phyloP scores from a whole-genome alignment of 2,888 invertebrate species.

The Drosophila fungiperda region DNA sequence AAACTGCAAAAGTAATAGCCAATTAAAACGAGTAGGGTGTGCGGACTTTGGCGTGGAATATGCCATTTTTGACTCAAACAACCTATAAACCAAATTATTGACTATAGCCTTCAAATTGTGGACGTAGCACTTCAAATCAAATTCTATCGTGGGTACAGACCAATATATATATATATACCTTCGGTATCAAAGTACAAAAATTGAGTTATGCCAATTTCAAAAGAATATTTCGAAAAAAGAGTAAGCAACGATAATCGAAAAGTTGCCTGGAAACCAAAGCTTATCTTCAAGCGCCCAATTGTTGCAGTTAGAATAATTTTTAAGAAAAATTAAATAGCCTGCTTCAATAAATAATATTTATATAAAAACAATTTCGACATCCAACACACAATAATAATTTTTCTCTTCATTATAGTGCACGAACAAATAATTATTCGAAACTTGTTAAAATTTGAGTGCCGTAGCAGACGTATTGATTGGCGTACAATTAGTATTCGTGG shows the following conservation, averaged over 20 bases:
- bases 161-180: too few species aligned
- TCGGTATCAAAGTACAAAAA: background rate
- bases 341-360: background rate
- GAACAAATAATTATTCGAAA: background rate
- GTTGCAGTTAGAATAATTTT: background rate
- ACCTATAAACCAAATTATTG: too few species aligned
- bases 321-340: background rate
- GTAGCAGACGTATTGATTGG: background rate
- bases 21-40: too few species aligned
- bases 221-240: background rate
- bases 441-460: background rate
- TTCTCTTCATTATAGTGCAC: background rate
- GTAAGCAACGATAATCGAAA: background rate
- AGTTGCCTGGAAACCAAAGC: background rate
- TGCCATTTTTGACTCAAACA: too few species aligned
- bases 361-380: background rate
- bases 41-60: too few species aligned
- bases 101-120: too few species aligned
- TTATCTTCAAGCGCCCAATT: background rate
- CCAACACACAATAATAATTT: background rate
- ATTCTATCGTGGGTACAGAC: too few species aligned
- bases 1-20: too few species aligned
- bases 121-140: too few species aligned
- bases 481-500: background rate
- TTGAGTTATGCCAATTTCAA: background rate